phyloP scores from a whole-genome alignment of 2,888 invertebrate species.

The Pristionchus arcanus region DNA sequence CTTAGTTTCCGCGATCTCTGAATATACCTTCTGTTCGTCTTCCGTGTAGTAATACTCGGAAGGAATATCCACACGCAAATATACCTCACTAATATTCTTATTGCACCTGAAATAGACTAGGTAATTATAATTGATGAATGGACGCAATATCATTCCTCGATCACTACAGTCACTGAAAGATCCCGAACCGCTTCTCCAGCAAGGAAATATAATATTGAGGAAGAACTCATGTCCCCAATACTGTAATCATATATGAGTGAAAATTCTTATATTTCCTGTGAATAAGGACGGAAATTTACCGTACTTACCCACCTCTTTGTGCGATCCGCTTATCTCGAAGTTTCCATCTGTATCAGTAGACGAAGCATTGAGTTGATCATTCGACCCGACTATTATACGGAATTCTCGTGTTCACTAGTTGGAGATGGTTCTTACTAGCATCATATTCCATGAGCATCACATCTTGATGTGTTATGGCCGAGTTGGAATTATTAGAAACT shows the following conservation, averaged over 20 bases:
- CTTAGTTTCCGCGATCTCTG: not conserved
- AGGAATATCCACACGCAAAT: not conserved
- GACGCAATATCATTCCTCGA: not conserved
- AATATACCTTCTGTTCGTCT: not conserved
- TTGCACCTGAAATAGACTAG: not conserved
- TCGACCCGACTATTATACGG: not conserved
- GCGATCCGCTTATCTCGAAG: not conserved
- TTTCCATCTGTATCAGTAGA: not conserved
- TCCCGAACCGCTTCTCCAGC: not conserved
- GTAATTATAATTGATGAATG: not conserved
- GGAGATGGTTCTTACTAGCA: not conserved
- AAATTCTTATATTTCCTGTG: not conserved
- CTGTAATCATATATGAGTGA: conserved; percentile 6
- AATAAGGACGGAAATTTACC: not conserved
- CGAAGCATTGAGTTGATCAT: not conserved
- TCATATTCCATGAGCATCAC: conserved; percentile 40
- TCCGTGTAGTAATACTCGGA: not conserved
- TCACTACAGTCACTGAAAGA: not conserved
- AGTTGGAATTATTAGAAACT: not conserved
- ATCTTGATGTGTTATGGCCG: not conserved
- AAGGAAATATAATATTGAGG: not conserved
- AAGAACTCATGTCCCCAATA: conserved; percentile 22
- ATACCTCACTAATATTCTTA: not conserved
- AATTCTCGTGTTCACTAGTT: not conserved
- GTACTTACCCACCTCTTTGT: not conserved